These are phyloP conservation scores for Atta texana DNA, from an alignment of 1,140 invertebrate genomes.

Conservation along the genomic window DNA sequence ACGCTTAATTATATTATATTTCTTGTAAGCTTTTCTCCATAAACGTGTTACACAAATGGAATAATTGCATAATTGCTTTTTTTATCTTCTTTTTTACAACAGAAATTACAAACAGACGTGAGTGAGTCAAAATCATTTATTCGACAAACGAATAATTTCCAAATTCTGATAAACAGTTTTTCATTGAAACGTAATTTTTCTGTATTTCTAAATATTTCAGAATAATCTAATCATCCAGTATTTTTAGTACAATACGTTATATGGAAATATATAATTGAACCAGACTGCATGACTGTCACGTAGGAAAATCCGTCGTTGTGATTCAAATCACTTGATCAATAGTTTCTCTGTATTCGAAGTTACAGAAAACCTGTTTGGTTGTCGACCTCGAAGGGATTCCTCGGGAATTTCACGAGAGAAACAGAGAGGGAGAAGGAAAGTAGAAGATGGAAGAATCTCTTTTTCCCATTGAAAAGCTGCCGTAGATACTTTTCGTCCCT, in stretches of 20 bases:
- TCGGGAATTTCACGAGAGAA: background rate
- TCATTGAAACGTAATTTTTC: background rate
- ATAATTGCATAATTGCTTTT: slow-evolving; percentile 15
- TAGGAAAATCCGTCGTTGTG: slow-evolving; percentile 5
- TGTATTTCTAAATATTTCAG: background rate
- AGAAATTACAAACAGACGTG: background rate
- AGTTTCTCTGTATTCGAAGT: background rate
- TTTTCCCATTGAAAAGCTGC: background rate
- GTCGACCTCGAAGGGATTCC: slow-evolving; percentile 49
- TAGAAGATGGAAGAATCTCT: background rate
- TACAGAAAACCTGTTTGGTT: slow-evolving; percentile 63
- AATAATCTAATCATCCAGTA: background rate
- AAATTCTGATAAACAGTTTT: background rate
- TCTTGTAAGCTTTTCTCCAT: background rate
- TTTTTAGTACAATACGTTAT: background rate
- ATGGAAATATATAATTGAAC: background rate
- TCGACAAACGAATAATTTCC: background rate
- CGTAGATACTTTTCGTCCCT: background rate
- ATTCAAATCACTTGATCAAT: slow-evolving; percentile 40
- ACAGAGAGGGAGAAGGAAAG: background rate
- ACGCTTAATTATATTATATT: slow-evolving; percentile 23
- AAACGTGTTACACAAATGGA: background rate
- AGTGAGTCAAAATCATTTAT: background rate
- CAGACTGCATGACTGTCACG: background rate
- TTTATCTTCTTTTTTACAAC: background rate